A percentile compares a stretch with the other conserved stretches of the same genome.
These are phyloP conservation scores for Drosophila persimilis DNA, from an alignment of 1,140 invertebrate genomes.

Conservation along the genomic window DNA sequence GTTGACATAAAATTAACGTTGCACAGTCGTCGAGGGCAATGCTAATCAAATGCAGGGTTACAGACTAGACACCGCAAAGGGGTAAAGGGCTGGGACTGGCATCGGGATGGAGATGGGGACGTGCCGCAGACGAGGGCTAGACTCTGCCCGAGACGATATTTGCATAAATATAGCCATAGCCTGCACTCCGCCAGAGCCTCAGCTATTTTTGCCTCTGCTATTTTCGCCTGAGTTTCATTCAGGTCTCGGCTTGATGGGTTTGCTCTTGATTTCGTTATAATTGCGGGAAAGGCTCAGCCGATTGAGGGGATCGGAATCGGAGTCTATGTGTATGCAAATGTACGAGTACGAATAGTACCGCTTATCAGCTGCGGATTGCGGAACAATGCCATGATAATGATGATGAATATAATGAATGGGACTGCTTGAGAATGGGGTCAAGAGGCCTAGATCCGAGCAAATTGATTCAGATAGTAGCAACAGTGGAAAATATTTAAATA, in stretches of 20 bases:
- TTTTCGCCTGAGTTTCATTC: constrained; percentile 12
- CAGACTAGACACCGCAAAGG: constrained; percentile 28
- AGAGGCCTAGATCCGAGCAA: background rate
- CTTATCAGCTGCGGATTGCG: background rate
- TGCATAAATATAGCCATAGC: constrained; percentile 52
- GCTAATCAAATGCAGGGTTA: constrained; percentile 67
- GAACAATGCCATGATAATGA: constrained; percentile 17
- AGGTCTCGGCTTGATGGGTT: constrained; percentile 34
- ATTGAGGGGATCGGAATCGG: constrained; percentile 12
- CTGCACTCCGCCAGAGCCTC: constrained; percentile 1
- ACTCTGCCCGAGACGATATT: constrained; percentile 41
- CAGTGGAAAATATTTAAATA: background rate
- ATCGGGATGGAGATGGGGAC: too few species aligned
- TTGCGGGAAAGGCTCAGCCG: constrained; percentile 37
- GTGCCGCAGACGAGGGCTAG: constrained; percentile 18
- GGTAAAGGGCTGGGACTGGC: background rate
- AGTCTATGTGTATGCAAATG: background rate
- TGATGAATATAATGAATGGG: constrained; percentile 16
- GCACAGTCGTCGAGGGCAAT: constrained; percentile 28
- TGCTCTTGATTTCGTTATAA: constrained; percentile 74
- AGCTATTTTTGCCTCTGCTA: constrained; percentile 40
- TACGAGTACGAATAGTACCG: background rate
- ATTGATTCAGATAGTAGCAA: too few species aligned
- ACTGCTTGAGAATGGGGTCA: background rate
- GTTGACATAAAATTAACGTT: constrained; percentile 80